Conservation (phyloP, 2,113 vertebrate species). For the Elanoides forficatus region DNA sequence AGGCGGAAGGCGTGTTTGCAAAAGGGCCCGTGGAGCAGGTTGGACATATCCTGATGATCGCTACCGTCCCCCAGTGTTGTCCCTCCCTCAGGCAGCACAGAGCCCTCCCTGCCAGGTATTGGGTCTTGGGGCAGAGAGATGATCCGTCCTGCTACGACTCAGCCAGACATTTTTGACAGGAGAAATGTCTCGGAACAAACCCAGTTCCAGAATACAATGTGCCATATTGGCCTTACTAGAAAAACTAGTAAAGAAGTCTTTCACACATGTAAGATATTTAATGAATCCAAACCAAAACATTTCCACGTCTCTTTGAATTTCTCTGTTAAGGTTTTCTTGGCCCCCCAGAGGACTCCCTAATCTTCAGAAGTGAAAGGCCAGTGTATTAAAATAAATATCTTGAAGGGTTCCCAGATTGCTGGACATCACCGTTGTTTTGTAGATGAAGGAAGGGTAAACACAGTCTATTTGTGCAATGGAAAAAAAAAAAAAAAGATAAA, state of each 20-base stretch:
- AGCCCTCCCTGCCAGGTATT: not conserved
- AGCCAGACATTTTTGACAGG: not conserved
- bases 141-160: not conserved
- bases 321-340: not conserved
- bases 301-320: not conserved
- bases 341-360: not conserved
- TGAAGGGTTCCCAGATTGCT: not conserved
- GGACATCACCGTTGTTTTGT: not conserved
- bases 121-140: not conserved
- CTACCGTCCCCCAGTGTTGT: not conserved
- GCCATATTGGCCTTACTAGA: not conserved
- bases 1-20: rapidly evolving
- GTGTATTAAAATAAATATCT: slow-evolving; percentile 19
- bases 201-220: not conserved
- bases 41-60: not conserved
- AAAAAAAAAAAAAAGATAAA: not conserved
- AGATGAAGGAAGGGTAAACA: not conserved
- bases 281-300: not conserved
- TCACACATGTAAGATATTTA: not conserved
- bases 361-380: not conserved
- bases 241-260: not conserved
- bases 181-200: not conserved
- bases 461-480: not conserved
- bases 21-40: not conserved
- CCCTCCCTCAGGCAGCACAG: rapidly evolving